Evolutionary conservation across 2,888 invertebrate species (phyloP), one percentile per base, ranked within the genome.

Genomic region (Eudasyphora cyanicolor): DNA sequence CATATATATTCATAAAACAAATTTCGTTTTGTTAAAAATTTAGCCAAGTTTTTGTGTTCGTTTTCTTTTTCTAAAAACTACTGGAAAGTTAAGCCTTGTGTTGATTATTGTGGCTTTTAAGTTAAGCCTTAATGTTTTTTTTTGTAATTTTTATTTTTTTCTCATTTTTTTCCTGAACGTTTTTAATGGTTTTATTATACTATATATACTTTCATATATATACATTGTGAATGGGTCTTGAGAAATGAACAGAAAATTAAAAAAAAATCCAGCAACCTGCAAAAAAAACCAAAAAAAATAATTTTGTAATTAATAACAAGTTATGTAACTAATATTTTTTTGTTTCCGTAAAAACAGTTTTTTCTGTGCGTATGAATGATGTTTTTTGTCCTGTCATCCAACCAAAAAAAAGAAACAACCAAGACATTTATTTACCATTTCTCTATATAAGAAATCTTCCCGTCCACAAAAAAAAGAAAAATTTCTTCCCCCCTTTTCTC

Each of bases 1-100:
- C n/a, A n/a, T n/a, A n/a, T n/a, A n/a, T n/a, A n/a, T n/a, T n/a
- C n/a, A n/a, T n/a, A n/a, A n/a, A n/a, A n/a, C n/a, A n/a, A n/a
- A n/a, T n/a, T 82, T 45, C 35, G 62, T 77, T 42, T 42, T 14
- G 17, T 78, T 82, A 45, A 45, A 45, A 76, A 74, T 76, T 77
- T 82, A 82, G 79, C 79, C 71, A 76, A 38, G 17, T 45, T 42
- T 69, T 70, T 5, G 24, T 2, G 19, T 69, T 76, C 54, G 6
- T 38, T 45, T 14, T 45, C 45, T 14, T n/a, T n/a, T n/a, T n/a
- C n/a, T n/a, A n/a, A n/a, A n/a, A n/a, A 51, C 5, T 35, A 19
- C 24, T 10, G 51, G 21, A 19, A 51, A 51, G 51, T 51, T 51
- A 1, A 24, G 57, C 45, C 45, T 57, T 57, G 57, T 57, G 12